Evolutionary conservation across 92 coral and sea anemone species (phyloP).

Genomic region (Porites cylindrica): DNA sequence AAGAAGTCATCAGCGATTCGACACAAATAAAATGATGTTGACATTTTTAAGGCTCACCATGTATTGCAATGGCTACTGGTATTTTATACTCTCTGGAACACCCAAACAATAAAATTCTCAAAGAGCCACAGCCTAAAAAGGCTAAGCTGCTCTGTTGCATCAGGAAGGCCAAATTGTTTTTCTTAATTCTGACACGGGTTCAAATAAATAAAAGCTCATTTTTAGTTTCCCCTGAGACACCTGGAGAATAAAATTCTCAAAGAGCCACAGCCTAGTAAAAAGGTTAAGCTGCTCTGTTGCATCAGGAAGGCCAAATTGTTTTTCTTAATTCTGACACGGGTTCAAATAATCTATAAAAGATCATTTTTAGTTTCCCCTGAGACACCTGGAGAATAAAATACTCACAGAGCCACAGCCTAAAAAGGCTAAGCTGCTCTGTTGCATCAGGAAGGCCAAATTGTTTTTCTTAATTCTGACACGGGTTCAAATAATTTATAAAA

Average conservation of each 20-base stretch:
- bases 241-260: constrained; percentile 3
- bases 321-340: neutral
- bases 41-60: neutral
- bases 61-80: neutral
- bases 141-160: neutral
- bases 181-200: neutral
- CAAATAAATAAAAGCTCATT: neutral
- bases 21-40: too few relatives aligned
- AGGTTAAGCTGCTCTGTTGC: constrained; percentile 22
- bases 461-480: neutral
- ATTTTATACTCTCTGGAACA: constrained; percentile 2
- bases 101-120: constrained; percentile 1
- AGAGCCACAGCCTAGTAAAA: constrained; percentile 1
- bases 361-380: constrained; percentile 2
- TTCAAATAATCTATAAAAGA: constrained; percentile 1
- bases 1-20: neutral
- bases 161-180: neutral
- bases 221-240: neutral
- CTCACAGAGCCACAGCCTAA: constrained; percentile 22
- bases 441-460: constrained; percentile 3
- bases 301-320: neutral
- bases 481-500: constrained; percentile 3
- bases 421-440: constrained; percentile 7
- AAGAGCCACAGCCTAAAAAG: constrained; percentile 19
- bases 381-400: constrained; percentile 7